Evolutionary conservation across 1,140 invertebrate species (phyloP).

Genomic region (Lamellibrachia luymesi): DNA sequence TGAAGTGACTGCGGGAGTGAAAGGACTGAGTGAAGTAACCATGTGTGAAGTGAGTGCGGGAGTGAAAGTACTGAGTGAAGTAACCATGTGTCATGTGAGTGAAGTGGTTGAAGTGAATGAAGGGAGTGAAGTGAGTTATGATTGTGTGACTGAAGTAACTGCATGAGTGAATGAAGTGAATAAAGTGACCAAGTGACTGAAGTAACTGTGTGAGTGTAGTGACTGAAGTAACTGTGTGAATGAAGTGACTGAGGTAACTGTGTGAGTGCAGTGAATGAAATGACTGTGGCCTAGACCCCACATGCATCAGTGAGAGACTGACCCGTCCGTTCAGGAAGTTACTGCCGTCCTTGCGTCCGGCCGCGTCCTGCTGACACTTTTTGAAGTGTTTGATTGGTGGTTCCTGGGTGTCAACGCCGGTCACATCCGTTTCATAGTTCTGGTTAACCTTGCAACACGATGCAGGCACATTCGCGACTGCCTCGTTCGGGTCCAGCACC

Average conservation of each 20-base stretch:
- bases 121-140: too few relatives aligned
- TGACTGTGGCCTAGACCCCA: too few relatives aligned
- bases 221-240: too few relatives aligned
- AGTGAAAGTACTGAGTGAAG: too few relatives aligned
- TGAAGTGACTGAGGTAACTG: not conserved
- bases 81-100: too few relatives aligned
- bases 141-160: too few relatives aligned
- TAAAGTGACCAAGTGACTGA: not conserved
- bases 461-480: conserved; percentile 14
- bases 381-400: conserved; percentile 20
- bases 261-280: too few relatives aligned
- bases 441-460: conserved; percentile 26
- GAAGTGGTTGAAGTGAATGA: too few relatives aligned
- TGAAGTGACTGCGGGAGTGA: too few relatives aligned
- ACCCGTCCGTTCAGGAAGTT: conserved; percentile 25
- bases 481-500: conserved; percentile 4
- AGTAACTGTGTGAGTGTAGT: too few relatives aligned
- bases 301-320: not conserved
- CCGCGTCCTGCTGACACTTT: conserved; percentile 27
- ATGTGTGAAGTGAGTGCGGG: too few relatives aligned
- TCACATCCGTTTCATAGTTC: conserved; percentile 27
- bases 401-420: conserved; percentile 24
- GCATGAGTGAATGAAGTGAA: not conserved
- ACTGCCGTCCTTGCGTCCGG: conserved; percentile 21
- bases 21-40: too few relatives aligned